Percentiles rank a stretch among this genome's conserved stretches.
phyloP scores from a whole-genome alignment of 2,113 vertebrate species.

The Nymphicus hollandicus region DNA sequence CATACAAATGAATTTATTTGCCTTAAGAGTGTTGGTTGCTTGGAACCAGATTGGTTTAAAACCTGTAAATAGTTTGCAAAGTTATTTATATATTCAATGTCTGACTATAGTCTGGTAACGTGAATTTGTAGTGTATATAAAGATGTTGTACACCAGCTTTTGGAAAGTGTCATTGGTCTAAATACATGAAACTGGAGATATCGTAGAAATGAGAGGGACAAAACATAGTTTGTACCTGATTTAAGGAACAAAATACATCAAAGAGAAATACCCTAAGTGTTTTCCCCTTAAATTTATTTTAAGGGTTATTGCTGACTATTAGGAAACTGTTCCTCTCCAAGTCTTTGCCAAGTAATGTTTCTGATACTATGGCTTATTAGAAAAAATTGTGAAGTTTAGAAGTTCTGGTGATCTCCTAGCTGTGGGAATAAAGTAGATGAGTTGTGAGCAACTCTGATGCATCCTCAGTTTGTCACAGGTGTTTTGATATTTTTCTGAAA shows the following conservation, averaged over 20 bases:
- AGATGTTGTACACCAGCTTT: slow-evolving; percentile 42
- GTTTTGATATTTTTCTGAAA: slow-evolving; percentile 20
- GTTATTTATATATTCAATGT: slow-evolving; percentile 61
- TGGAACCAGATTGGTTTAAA: slow-evolving; percentile 42
- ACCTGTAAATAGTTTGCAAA: slow-evolving; percentile 63
- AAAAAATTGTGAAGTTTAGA: background rate
- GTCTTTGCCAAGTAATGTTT: slow-evolving; percentile 5
- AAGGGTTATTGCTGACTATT: background rate
- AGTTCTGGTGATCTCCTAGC: background rate
- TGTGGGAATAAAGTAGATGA: background rate
- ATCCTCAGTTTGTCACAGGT: background rate
- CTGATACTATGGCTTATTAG: background rate
- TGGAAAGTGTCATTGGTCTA: slow-evolving; percentile 13
- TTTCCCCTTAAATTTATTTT: background rate
- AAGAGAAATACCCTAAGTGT: background rate
- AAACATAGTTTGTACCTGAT: background rate
- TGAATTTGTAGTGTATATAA: slow-evolving; percentile 60
- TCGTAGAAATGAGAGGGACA: background rate
- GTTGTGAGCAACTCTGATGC: background rate
- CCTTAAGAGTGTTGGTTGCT: slow-evolving; percentile 53
- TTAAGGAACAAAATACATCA: background rate
- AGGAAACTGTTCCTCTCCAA: background rate
- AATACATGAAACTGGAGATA: slow-evolving; percentile 14
- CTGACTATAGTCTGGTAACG: slow-evolving; percentile 30
- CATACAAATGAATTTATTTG: slow-evolving; percentile 47